Evolutionary conservation across 2,113 vertebrate genomes (phyloP), one percentile per base, ranked within the genome.

Genomic region (Oceanodroma tethys): DNA sequence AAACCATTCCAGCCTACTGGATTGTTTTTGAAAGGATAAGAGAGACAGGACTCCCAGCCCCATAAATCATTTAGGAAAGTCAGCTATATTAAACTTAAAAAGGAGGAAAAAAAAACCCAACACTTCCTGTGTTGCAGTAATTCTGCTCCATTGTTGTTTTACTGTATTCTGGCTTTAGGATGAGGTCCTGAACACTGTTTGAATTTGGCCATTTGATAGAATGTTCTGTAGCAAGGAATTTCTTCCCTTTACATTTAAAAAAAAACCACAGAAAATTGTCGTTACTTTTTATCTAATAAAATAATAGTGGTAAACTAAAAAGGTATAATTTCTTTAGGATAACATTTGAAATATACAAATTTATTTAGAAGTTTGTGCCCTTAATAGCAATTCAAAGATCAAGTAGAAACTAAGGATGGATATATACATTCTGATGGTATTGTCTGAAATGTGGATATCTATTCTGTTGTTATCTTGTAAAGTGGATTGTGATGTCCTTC

Each of bases 1-100:
- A 93, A 90, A 85, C 74, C 65, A 78, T 91, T 96, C 81, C 88
- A 97, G 50, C n/a, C 90, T 95, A 73, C 45, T 2, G 4, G 65
- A 96, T 92, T 89, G 50, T 85, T 97, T 87, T 80, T 95, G 68
- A 95, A 96, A 83, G 88, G 70, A 84, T 92, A 83, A 95, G 68
- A 97, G 78, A 82, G 63, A 42, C 25, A 70, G 56, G 86, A 67
- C 47, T 81, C 73, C 43, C 60, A 95, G 63, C 17, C 9, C 47
- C 45, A 94, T 96, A 95, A 95, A 95, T 95, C 42, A 93, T 93
- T 94, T 80, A 92, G 50, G 34, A 80, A 95, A 93, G 58, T 81
- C 66, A 88, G 60, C 18, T 95, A 65, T 82, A 86, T 93, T 95
- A 81, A 86, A 84, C 88, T 92, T 93, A 47, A 96, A 95, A 88